These are phyloP conservation scores for Coenonympha glycerion DNA, from an alignment of 2,888 invertebrate genomes.

Conservation along the genomic window DNA sequence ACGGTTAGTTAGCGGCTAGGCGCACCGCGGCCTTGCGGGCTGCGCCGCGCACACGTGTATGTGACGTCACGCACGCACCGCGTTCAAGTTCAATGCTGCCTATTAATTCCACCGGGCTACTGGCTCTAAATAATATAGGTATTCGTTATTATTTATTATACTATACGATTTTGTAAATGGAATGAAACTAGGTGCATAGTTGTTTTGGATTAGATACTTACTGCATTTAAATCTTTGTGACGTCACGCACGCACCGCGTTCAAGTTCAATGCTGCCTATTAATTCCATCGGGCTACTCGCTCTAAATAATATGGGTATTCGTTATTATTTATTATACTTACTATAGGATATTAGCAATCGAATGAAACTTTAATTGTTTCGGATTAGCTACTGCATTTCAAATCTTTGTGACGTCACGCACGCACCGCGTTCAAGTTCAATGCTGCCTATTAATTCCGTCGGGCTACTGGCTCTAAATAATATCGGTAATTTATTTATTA, in stretches of 20 bases:
- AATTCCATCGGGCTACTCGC: constrained; percentile 18
- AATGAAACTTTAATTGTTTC: too few relatives aligned
- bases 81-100: constrained; percentile 73
- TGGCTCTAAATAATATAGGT: too few relatives aligned
- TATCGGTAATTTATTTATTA: too few relatives aligned
- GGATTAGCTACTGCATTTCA: too few relatives aligned
- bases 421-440: constrained; percentile 71
- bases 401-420: constrained; percentile 46
- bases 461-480: constrained; percentile 11
- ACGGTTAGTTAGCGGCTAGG: constrained; percentile 34
- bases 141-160: too few relatives aligned
- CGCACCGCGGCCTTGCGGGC: constrained; percentile 40
- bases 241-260: constrained; percentile 61
- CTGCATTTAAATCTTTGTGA: too few relatives aligned
- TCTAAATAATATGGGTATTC: too few relatives aligned
- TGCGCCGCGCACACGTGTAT: constrained; percentile 40
- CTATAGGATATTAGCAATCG: constrained; percentile 12
- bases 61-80: constrained; percentile 49
- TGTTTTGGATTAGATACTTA: too few relatives aligned
- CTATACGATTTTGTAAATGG: constrained; percentile 11
- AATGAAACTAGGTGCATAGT: background rate
- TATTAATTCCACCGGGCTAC: constrained; percentile 23
- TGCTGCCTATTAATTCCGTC: constrained; percentile 43
- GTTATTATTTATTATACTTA: too few relatives aligned
- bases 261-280: constrained; percentile 69